A percentile compares a stretch with the other conserved stretches of the same genome.
phyloP scores from a whole-genome alignment of 2,113 vertebrate genomes.

The Psilopsiagon aurifrons region DNA sequence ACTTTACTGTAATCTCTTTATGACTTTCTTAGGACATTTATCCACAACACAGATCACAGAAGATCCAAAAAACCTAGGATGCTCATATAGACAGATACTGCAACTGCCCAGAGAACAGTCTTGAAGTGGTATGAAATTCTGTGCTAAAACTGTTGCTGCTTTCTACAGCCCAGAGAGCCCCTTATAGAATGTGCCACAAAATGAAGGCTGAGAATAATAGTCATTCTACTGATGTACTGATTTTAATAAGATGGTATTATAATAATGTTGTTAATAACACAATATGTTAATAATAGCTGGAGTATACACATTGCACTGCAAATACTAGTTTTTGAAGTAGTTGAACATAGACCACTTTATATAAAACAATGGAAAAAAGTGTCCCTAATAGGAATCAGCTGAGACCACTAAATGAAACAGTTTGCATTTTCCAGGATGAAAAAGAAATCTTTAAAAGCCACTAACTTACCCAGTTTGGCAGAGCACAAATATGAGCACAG shows the following conservation, averaged over 20 bases:
- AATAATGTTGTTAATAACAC: slow-evolving; percentile 38
- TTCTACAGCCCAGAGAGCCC: neutral
- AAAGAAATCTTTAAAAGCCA: neutral
- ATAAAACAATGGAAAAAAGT: neutral
- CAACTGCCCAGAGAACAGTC: neutral
- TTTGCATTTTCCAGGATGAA: neutral
- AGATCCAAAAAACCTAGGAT: neutral
- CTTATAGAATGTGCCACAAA: neutral
- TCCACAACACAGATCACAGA: neutral
- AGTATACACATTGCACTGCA: neutral
- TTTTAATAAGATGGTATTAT: slow-evolving; percentile 47
- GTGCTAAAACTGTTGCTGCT: neutral
- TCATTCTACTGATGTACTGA: slow-evolving; percentile 44
- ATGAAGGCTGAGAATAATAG: neutral
- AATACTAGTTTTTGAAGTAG: neutral
- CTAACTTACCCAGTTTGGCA: neutral
- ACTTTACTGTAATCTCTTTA: neutral
- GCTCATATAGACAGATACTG: neutral
- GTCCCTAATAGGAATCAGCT: neutral
- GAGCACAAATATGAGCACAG: neutral
- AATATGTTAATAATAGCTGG: slow-evolving; percentile 24
- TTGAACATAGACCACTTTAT: neutral
- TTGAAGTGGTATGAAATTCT: neutral
- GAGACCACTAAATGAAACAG: neutral
- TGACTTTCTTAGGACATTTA: neutral